Evolutionary conservation across 2,113 vertebrate genomes (phyloP).

Genomic region (Limanda limanda): DNA sequence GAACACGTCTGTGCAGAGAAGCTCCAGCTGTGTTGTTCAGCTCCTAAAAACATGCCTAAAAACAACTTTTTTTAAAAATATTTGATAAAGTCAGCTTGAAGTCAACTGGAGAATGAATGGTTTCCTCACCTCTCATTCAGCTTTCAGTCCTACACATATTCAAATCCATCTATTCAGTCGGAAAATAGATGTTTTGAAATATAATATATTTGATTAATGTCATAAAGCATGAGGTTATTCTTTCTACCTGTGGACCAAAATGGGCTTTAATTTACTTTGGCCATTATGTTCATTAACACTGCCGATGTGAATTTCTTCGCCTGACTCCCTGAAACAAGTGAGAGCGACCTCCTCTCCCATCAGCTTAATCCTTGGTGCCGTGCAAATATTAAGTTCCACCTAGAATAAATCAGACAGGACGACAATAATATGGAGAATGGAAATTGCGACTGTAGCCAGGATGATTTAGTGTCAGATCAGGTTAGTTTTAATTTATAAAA

Average conservation of each 20-base stretch:
- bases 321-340: slow-evolving; percentile 27
- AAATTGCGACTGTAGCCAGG: slow-evolving; percentile 29
- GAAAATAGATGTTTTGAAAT: background rate
- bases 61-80: too few relatives aligned
- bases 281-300: slow-evolving; percentile 7
- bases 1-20: too few relatives aligned
- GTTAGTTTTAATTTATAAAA: slow-evolving; percentile 49
- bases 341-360: slow-evolving; percentile 7
- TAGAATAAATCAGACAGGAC: slow-evolving; percentile 48
- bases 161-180: slow-evolving; percentile 13
- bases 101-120: slow-evolving; percentile 33
- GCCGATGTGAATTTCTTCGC: slow-evolving; percentile 21
- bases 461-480: slow-evolving; percentile 43
- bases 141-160: slow-evolving; percentile 9
- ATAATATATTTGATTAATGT: slow-evolving; percentile 8
- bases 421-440: slow-evolving; percentile 33
- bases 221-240: background rate
- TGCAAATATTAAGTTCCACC: slow-evolving; percentile 43
- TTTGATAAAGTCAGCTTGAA: too few relatives aligned
- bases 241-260: slow-evolving; percentile 3
- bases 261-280: background rate
- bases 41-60: too few relatives aligned
- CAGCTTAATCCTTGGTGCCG: slow-evolving; percentile 33
- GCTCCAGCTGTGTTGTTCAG: too few relatives aligned
- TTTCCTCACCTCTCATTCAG: slow-evolving; percentile 20